Evolutionary conservation across 30 jellyfish, hydroid and myxozoan genomes (phyloP).

Genomic region (Aurelia coerulea): DNA sequence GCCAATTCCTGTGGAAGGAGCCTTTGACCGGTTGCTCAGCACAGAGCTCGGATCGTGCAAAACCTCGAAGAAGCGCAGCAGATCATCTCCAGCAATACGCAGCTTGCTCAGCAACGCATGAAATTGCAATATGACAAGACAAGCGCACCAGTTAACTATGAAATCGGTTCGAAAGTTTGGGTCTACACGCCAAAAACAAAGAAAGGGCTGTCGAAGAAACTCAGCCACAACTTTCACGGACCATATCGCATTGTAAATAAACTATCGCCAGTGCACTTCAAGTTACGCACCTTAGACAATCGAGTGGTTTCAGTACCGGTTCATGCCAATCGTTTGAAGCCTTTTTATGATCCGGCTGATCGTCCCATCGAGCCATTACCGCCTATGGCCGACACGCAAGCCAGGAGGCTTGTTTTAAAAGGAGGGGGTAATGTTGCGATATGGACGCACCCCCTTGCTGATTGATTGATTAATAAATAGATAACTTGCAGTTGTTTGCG

Average conservation of each 20-base stretch:
- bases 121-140: constrained; percentile 40
- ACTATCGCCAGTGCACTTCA: constrained; percentile 50
- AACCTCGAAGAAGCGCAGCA: constrained; percentile 11
- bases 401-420: constrained; percentile 22
- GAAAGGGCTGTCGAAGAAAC: no score
- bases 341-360: no score
- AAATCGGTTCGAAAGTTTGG: no score
- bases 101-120: constrained; percentile 50
- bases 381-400: neutral
- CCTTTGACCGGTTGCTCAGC: constrained; percentile 39
- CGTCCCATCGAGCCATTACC: neutral
- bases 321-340: no score
- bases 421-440: constrained; percentile 42
- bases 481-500: no score
- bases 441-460: no score
- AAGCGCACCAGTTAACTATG: constrained; percentile 1
- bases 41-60: constrained; percentile 21
- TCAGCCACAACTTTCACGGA: no score
- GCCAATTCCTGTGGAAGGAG: constrained; percentile 48
- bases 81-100: constrained; percentile 19
- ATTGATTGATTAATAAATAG: no score
- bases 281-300: constrained; percentile 13
- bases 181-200: no score
- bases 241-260: neutral
- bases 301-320: neutral